phyloP scores from a whole-genome alignment of 2,797 vertebrate species.

The Pseudomugil gertrudae region DNA sequence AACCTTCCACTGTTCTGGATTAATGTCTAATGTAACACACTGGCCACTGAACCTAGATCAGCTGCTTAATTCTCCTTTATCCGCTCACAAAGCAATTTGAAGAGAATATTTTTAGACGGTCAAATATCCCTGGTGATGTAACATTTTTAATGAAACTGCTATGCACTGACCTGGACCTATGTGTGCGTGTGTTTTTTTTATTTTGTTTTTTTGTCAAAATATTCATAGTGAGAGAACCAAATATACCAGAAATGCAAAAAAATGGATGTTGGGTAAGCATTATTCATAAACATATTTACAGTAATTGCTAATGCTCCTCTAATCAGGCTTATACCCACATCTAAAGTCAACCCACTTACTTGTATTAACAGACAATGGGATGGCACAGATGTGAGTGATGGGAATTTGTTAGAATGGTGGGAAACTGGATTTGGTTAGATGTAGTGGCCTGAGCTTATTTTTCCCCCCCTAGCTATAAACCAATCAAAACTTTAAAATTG shows the following conservation, averaged over 20 bases:
- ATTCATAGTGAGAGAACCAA: neutral
- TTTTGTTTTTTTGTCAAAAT: neutral
- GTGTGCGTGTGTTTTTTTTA: neutral
- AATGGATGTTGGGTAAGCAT: slow-evolving; percentile 4
- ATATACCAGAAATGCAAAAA: neutral
- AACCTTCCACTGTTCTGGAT: slow-evolving; percentile 82
- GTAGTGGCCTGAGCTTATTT: slow-evolving; percentile 11
- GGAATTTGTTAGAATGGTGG: slow-evolving; percentile 54
- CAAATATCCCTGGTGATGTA: slow-evolving; percentile 55
- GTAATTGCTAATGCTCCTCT: slow-evolving; percentile 66
- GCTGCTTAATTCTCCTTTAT: slow-evolving; percentile 81
- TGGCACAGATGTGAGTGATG: slow-evolving; percentile 57
- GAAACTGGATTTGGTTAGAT: slow-evolving; percentile 47
- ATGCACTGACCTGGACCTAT: neutral
- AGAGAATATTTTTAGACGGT: slow-evolving; percentile 68
- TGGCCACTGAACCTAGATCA: slow-evolving; percentile 81
- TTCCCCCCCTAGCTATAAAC: slow-evolving; percentile 9
- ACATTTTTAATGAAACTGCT: slow-evolving; percentile 49
- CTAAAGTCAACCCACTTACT: slow-evolving; percentile 54
- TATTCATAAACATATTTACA: slow-evolving; percentile 44
- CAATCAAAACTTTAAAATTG: slow-evolving; percentile 16
- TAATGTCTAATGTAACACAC: slow-evolving; percentile 84
- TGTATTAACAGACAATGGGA: slow-evolving; percentile 41
- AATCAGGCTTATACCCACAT: slow-evolving; percentile 54
- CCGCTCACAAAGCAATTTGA: slow-evolving; percentile 70